Conservation (phyloP, 2,113 vertebrate genomes). For the Phyllopteryx taeniolatus region DNA sequence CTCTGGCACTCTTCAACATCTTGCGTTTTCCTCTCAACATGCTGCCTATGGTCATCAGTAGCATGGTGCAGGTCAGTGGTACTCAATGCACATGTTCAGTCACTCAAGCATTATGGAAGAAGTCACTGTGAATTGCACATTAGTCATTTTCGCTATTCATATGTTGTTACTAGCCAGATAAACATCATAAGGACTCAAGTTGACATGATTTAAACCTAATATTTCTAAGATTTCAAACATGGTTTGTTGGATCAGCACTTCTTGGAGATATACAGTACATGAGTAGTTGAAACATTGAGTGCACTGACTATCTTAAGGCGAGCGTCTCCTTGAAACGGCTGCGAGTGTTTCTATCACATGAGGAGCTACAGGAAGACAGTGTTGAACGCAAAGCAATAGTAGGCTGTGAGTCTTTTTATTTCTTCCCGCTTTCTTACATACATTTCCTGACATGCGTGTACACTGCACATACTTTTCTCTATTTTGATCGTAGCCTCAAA, state of each 20-base stretch:
- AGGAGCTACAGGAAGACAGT: constrained; percentile 85
- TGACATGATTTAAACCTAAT: no score
- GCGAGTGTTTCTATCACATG: constrained; percentile 88
- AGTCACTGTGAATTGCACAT: no score
- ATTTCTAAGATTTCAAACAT: no score
- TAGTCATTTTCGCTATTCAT: no score
- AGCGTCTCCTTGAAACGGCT: constrained; percentile 93
- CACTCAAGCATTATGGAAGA: no score
- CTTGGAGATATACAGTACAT: not conserved
- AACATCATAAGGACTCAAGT: no score
- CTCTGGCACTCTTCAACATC: constrained; percentile 92
- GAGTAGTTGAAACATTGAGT: not conserved
- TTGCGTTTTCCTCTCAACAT: constrained; percentile 91
- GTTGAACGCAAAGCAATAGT: constrained; percentile 68
- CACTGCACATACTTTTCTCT: not conserved
- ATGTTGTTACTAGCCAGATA: no score
- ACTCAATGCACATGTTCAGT: no score
- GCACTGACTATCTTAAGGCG: constrained; percentile 67
- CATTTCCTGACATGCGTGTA: not conserved
- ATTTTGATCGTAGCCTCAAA: constrained; percentile 61
- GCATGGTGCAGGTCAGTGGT: constrained; percentile 82
- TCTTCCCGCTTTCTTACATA: not conserved
- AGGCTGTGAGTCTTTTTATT: constrained; percentile 49
- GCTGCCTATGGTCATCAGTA: constrained; percentile 97
- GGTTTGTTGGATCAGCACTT: no score